These are phyloP conservation scores for Neosilurus mollespiculum DNA, from an alignment of 2,797 vertebrate species.

Conservation along the genomic window DNA sequence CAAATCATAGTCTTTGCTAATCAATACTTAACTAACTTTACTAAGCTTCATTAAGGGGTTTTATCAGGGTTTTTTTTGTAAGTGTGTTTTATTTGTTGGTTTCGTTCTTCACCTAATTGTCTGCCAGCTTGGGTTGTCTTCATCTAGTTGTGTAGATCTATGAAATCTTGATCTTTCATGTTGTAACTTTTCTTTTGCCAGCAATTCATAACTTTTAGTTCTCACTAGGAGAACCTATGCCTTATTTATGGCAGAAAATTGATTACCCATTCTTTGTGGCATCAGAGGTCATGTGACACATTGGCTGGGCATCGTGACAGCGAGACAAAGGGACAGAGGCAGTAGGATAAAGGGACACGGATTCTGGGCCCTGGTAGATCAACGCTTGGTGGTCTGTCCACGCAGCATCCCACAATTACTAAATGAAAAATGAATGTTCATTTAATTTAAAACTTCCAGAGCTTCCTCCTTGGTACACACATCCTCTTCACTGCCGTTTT, in stretches of 20 bases:
- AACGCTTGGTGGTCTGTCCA: too few relatives aligned
- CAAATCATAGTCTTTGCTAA: constrained; percentile 36
- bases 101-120: not conserved
- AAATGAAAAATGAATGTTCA: not conserved
- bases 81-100: constrained; percentile 15
- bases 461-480: not conserved
- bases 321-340: too few relatives aligned
- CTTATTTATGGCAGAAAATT: constrained; percentile 15
- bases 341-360: too few relatives aligned
- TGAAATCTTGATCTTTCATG: constrained; percentile 14
- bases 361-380: too few relatives aligned
- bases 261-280: not conserved
- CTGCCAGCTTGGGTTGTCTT: constrained; percentile 36
- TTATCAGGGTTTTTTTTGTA: constrained; percentile 36
- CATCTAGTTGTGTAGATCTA: not conserved
- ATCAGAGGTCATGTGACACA: too few relatives aligned
- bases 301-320: too few relatives aligned
- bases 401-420: too few relatives aligned
- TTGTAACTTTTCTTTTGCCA: not conserved
- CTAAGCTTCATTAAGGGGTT: constrained; percentile 33
- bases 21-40: constrained; percentile 41
- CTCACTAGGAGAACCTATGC: not conserved
- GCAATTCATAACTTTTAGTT: constrained; percentile 19
- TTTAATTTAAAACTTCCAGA: not conserved
- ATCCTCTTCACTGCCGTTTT: not conserved